Evolutionary conservation across 1,140 invertebrate genomes (phyloP).

Genomic region (Drosophila subobscura): DNA sequence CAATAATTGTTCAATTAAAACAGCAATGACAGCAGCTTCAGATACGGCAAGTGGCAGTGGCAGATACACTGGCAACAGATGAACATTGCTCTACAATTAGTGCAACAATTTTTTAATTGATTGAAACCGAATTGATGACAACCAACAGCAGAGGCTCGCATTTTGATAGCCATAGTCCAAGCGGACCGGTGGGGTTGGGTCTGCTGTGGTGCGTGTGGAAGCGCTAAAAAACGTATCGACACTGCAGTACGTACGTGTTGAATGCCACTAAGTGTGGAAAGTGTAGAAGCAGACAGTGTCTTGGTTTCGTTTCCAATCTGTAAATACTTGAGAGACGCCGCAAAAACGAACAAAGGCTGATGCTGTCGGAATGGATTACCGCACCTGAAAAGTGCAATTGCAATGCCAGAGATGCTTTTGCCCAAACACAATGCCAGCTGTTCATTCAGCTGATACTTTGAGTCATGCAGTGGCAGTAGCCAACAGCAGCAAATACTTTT

Average conservation of each 20-base stretch:
- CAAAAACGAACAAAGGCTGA: constrained; percentile 3
- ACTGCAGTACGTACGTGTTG: constrained; percentile 14
- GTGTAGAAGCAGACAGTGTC: constrained; percentile 1
- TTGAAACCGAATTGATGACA: constrained; percentile 52
- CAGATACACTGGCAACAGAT: constrained; percentile 7
- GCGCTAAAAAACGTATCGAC: constrained; percentile 30
- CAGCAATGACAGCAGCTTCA: neutral
- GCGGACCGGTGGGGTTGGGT: no score
- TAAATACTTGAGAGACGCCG: constrained; percentile 24
- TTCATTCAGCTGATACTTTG: no score
- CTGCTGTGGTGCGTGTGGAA: constrained; percentile 39
- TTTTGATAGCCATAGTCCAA: no score
- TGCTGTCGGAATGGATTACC: neutral
- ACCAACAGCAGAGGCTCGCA: neutral
- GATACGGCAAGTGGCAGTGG: no score
- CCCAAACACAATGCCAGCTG: no score
- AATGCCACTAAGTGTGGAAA: constrained; percentile 10
- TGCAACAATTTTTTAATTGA: constrained; percentile 71
- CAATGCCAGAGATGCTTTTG: constrained; percentile 17
- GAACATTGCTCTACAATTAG: constrained; percentile 66
- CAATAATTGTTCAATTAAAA: constrained; percentile 77
- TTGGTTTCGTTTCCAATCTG: constrained; percentile 33
- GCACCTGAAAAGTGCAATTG: constrained; percentile 35
- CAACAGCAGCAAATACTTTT: constrained; percentile 17
- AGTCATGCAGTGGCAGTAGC: no score